Evolutionary conservation across 2,888 invertebrate genomes (phyloP), one percentile per base, ranked within the genome.

Genomic region (Ormia ochracea): DNA sequence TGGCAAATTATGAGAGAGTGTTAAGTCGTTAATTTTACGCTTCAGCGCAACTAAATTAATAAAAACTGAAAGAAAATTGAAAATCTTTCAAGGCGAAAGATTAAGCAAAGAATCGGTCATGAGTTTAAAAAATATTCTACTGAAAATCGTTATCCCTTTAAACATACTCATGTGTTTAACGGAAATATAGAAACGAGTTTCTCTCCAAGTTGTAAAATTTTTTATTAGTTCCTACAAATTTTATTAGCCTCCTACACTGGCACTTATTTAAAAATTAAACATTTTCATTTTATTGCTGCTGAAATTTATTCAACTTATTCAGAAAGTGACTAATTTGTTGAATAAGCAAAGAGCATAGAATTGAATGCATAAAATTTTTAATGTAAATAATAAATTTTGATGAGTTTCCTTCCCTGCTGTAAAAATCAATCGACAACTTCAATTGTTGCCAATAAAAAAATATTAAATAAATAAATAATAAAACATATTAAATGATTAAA

Each of bases 11-110:
- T 68, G 78, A n/a, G 83, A 83, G 85, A 84, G 87, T 87, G 87
- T 85, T 85, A 86, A 86, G 84, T 85, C 86, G 86, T 85, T 87
- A 86, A 86, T 87, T 87, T 86, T 84, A 86, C 85, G 86, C 87
- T 84, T 83, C 84, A 86, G 84, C 83, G 84, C 84, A 84, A 70
- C 43, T 54, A 75, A 72, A 66, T 70, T 66, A 75, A 75, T 52
- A 48, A 23, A 61, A 74, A 52, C 45, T 69, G 9, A 28, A 78
- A 59, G 58, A 41, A 56, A 41, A 41, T 17, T 17, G 1, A n/a
- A 48, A n/a, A n/a, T n/a, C n/a, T n/a, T n/a, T n/a, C n/a, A n/a
- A 61, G 3, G 48, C 6, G 7, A 17, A n/a, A 23, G 5, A 31
- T 10, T 48, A 14, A 36, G 14, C 2, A 26, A 26, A 0, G n/a